Conservation (phyloP, 2,888 invertebrate species). For the Heteropelma amictum region DNA sequence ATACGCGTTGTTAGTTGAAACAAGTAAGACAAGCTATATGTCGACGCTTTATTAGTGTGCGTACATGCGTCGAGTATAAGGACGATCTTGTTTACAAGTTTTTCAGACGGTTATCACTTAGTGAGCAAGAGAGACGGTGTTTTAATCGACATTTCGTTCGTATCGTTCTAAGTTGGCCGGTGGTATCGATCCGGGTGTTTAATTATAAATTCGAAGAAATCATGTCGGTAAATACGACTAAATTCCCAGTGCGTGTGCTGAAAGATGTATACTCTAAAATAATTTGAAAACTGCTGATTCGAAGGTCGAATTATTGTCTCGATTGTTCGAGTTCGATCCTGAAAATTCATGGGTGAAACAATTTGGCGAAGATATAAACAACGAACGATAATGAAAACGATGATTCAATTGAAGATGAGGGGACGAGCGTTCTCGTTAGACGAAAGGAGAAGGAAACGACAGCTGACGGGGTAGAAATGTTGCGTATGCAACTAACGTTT, state of each 20-base stretch:
- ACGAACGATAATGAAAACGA: not conserved
- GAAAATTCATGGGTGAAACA: not conserved
- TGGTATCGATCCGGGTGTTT: not conserved
- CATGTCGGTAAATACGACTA: not conserved
- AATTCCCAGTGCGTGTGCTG: not conserved
- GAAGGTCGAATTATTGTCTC: slow-evolving; percentile 14
- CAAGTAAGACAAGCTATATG: not conserved
- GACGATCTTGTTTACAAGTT: not conserved
- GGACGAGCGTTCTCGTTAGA: not conserved
- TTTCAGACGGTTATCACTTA: not conserved
- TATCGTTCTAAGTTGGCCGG: not conserved
- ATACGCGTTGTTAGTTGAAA: not conserved
- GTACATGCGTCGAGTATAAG: not conserved
- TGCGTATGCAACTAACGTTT: not conserved
- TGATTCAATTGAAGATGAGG: not conserved
- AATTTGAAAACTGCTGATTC: too few relatives aligned
- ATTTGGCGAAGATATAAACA: not conserved
- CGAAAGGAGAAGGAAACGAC: not conserved
- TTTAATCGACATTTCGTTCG: not conserved
- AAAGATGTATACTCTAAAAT: not conserved
- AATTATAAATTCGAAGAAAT: not conserved
- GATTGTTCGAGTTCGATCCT: not conserved
- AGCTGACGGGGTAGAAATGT: not conserved
- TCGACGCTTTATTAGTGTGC: not conserved
- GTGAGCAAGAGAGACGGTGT: not conserved